Evolutionary conservation across 2,888 invertebrate species (phyloP).

Genomic region (Drosophila eohydei): DNA sequence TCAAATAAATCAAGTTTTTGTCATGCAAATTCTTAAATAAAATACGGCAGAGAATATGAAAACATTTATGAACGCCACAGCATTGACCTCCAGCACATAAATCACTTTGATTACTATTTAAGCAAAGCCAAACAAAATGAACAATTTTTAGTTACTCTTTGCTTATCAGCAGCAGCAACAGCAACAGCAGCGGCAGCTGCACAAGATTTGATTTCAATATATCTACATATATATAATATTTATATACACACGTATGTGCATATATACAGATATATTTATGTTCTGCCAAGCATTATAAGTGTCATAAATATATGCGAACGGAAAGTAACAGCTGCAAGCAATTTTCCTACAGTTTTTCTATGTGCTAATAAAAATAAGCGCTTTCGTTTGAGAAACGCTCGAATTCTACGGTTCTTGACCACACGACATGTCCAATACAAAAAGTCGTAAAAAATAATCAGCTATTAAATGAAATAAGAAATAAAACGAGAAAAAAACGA

Average conservation of each 20-base stretch:
- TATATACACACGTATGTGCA: background rate
- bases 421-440: slow-evolving; percentile 53
- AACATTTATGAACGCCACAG: slow-evolving; percentile 67
- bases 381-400: slow-evolving; percentile 32
- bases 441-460: slow-evolving; percentile 33
- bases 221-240: slow-evolving; percentile 2
- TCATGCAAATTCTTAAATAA: slow-evolving; percentile 59
- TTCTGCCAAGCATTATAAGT: slow-evolving; percentile 51
- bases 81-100: slow-evolving; percentile 71
- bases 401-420: slow-evolving; percentile 30
- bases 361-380: slow-evolving; percentile 9
- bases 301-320: slow-evolving; percentile 66
- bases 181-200: slow-evolving; percentile 63
- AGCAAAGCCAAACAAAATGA: slow-evolving; percentile 51
- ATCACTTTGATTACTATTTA: slow-evolving; percentile 78
- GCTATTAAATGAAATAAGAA: slow-evolving; percentile 24
- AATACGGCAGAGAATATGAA: slow-evolving; percentile 48
- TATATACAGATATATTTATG: background rate
- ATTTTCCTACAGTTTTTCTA: slow-evolving; percentile 16
- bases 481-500: background rate
- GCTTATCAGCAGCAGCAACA: slow-evolving; percentile 72
- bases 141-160: slow-evolving; percentile 53
- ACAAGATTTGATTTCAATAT: slow-evolving; percentile 40
- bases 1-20: slow-evolving; percentile 74
- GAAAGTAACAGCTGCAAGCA: slow-evolving; percentile 67